Conservation (phyloP, 2,113 vertebrate species). For the Xiphophorus couchianus region DNA sequence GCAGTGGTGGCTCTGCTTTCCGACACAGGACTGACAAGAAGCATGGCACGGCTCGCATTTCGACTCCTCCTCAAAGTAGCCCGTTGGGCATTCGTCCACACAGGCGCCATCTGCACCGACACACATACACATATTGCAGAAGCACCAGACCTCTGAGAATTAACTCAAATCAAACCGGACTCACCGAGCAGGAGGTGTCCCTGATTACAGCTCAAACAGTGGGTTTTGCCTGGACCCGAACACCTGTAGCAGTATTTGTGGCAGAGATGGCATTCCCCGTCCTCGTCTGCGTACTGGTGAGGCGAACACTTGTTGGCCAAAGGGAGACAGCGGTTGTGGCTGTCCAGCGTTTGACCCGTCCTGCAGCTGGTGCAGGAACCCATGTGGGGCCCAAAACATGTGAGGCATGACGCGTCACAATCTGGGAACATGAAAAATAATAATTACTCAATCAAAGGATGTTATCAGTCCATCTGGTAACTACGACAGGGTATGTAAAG, state of each 20-base stretch:
- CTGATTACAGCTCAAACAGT: constrained; percentile 84
- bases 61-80: constrained; percentile 78
- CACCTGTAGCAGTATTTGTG: constrained; percentile 87
- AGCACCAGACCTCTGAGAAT: neutral
- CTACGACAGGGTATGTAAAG: neutral
- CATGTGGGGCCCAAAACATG: constrained; percentile 77
- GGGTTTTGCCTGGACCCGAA: constrained; percentile 79
- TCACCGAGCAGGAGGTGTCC: constrained; percentile 87
- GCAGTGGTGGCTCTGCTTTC: constrained; percentile 84
- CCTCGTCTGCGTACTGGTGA: constrained; percentile 77
- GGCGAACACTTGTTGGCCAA: constrained; percentile 65
- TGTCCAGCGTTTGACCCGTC: constrained; percentile 68
- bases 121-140: constrained; percentile 29
- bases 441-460: neutral
- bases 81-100: constrained; percentile 81
- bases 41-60: constrained; percentile 85
- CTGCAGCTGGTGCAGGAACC: constrained; percentile 81
- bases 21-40: constrained; percentile 83
- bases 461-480: neutral
- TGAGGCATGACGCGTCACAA: constrained; percentile 82
- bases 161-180: constrained; percentile 40
- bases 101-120: constrained; percentile 85
- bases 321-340: constrained; percentile 67
- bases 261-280: constrained; percentile 81
- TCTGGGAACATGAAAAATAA: constrained; percentile 71